Conservation (phyloP, 2,888 invertebrate genomes). For the Torymus aiolomorphi region DNA sequence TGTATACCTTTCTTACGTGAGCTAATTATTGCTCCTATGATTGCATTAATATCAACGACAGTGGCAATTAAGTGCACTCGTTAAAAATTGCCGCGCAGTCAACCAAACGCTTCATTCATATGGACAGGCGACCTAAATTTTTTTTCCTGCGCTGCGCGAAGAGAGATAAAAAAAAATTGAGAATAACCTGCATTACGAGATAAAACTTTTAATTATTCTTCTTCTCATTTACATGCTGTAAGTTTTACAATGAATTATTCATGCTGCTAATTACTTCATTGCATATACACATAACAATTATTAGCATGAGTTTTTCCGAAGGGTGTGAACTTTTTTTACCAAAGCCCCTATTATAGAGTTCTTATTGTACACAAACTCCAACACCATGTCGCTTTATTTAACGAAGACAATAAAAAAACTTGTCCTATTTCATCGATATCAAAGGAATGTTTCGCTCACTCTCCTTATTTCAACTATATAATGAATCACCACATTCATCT, state of each 20-base stretch:
- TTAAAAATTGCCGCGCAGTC: slow-evolving; percentile 26
- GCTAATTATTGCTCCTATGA: slow-evolving; percentile 31
- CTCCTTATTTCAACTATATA: too few relatives aligned
- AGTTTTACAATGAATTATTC: not conserved
- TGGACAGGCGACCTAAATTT: slow-evolving; percentile 40
- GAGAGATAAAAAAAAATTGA: slow-evolving; percentile 3
- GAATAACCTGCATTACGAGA: not conserved
- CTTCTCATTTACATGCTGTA: not conserved
- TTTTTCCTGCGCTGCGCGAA: not conserved
- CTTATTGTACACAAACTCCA: too few relatives aligned
- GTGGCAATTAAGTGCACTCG: slow-evolving; percentile 25
- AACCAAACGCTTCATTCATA: slow-evolving; percentile 26
- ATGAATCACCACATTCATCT: too few relatives aligned
- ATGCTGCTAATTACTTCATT: slow-evolving; percentile 6
- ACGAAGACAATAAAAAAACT: too few relatives aligned
- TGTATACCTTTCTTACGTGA: not conserved
- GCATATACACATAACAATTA: too few relatives aligned
- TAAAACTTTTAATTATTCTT: not conserved
- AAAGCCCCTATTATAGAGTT: too few relatives aligned
- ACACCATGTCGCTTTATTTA: too few relatives aligned
- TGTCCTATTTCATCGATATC: too few relatives aligned
- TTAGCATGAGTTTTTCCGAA: too few relatives aligned
- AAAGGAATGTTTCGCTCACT: too few relatives aligned
- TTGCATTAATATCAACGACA: slow-evolving; percentile 42
- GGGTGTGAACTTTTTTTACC: too few relatives aligned